phyloP scores from a whole-genome alignment of 1,140 invertebrate genomes.

The Drosophila watanabei region DNA sequence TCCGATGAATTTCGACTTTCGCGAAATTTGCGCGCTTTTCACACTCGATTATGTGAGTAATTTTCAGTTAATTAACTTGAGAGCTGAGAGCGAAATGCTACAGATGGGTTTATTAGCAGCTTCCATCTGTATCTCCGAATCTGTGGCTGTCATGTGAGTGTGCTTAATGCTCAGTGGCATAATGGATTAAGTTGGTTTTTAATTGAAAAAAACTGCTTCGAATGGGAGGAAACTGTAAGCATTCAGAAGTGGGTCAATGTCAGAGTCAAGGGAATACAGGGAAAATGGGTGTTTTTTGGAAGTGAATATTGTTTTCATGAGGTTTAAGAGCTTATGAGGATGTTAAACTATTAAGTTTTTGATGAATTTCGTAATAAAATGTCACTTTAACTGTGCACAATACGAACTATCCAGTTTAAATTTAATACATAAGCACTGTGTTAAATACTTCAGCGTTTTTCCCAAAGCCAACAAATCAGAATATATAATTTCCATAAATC shows the following conservation, averaged over 20 bases:
- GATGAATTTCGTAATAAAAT: no score
- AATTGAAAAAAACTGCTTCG: constrained; percentile 5
- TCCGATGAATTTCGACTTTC: constrained; percentile 44
- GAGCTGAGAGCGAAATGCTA: neutral
- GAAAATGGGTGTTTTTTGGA: neutral
- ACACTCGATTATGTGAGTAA: constrained; percentile 63
- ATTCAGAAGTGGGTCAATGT: no score
- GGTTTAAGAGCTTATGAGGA: neutral
- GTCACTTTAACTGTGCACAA: neutral
- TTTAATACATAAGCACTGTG: neutral
- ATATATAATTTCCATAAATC: neutral
- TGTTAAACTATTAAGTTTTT: no score
- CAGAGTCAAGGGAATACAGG: no score
- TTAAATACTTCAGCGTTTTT: neutral
- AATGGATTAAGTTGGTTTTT: constrained; percentile 17
- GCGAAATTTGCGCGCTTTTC: constrained; percentile 52
- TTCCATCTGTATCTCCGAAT: constrained; percentile 22
- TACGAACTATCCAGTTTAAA: neutral
- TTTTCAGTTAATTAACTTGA: constrained; percentile 45
- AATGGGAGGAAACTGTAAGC: neutral
- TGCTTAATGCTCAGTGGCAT: constrained; percentile 9
- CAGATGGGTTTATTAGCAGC: constrained; percentile 5
- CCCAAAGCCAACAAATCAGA: constrained; percentile 1
- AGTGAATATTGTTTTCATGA: neutral
- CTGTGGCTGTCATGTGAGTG: constrained; percentile 2